Base-by-base conservation (phyloP, 2,113 vertebrate species). In the Pavo muticus region DNA sequence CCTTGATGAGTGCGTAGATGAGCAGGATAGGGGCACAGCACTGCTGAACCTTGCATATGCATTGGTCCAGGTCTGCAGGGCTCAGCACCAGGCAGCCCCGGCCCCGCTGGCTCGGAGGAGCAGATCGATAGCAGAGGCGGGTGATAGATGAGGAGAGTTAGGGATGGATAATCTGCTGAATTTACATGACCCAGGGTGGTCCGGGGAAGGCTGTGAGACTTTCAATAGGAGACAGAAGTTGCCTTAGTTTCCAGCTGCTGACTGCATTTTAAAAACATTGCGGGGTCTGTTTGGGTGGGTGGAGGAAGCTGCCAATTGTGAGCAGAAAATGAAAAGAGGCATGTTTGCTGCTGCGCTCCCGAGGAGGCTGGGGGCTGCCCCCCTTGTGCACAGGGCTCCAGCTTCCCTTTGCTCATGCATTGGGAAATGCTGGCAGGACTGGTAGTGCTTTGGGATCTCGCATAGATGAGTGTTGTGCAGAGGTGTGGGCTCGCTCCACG, bases 141-240 rank as follows among this genome's bases (percentile, higher is more conserved):
- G 97, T 98, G 98, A 99, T 98, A 98, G 98, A 99, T 99, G 98
- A 98, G 98, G 97, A 95, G 95, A 96, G 97, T 97, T 97, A 97
- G 94, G 97, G 96, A 96, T 97, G 96, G 95, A 96, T 97, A 97
- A 97, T 97, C 96, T 94, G 96, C 96, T 97, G 96, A 97, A 96
- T 97, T 96, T 97, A 97, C 97, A 97, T 95, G 97, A 97, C 95
- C 95, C 96, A 86, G 95, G 95, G 95, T 97, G 97, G 95, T 96
- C 96, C 92, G 60, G 78, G 57, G 81, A 81, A 95, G 93, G 93
- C 95, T 95, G 90, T 69, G 74, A 93, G 97, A 94, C 94, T 97
- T 96, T 97, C 95, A 96, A 97, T 97, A 91, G 95, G 86, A 95
- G 95, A 95, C 92, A 97, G 95, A 97, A 96, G 93, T 95, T 95